Base-by-base conservation (phyloP, 2,113 vertebrate species). In the Numenius arquata region DNA sequence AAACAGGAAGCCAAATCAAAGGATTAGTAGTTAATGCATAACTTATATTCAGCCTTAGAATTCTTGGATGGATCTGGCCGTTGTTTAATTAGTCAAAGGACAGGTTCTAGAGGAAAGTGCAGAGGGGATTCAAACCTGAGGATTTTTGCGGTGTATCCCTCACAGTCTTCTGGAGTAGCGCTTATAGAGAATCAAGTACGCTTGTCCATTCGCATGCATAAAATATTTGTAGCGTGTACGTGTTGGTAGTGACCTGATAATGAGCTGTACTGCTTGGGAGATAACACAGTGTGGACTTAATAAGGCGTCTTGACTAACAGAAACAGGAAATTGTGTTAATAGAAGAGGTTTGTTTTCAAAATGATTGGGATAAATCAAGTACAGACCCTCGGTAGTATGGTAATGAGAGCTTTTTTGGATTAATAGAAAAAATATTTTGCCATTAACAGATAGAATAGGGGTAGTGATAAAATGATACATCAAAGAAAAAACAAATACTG, bases 11-110 rank as follows among this genome's bases (percentile, higher is more conserved):
- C 53, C 76, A 84, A 95, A 93, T 95, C 85, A 97, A 89, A 92
- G 80, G 63, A 93, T 93, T 94, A 75, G 76, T 84, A 66, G 88
- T 88, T 96, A 95, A 97, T 93, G 94, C 85, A 74, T 93, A 93
- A 90, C 90, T 94, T 87, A n/a, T 72, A 85, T 91, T 94, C 75
- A 68, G 52, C 63, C 78, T 78, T 93, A 59, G 59, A 80, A 59
- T 76, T 93, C 85, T 82, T 91, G 88, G 91, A 71, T 77, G 73
- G 90, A 70, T 95, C 85, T 80, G 88, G 45, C 76, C 29, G 2
- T 90, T 11, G 2, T 79, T 92, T 96, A 96, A 96, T 96, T 97
- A 95, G 77, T 56, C 88, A 56, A 67, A 90, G 78, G 72, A 65
- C 1, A 0, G 56, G 67, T 91, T 94, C 55, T 82, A 72, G 76